A percentile compares a stretch with the other conserved stretches of the same genome.
These are phyloP conservation scores for Arothron firmamentum DNA, from an alignment of 2,113 vertebrate species.

Conservation along the genomic window DNA sequence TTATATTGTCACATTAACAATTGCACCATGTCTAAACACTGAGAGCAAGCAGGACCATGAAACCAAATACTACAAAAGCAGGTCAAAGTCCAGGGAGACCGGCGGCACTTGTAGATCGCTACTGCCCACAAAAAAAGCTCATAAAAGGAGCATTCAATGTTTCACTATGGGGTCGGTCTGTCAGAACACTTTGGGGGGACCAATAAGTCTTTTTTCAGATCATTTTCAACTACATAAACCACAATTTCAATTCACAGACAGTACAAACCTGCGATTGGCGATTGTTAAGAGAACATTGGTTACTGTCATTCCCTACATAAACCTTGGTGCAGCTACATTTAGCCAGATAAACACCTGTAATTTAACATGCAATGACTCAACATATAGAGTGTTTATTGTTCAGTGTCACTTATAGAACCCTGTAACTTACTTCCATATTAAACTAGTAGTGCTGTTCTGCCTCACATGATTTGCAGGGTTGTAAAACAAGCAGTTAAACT, in stretches of 20 bases:
- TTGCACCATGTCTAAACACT: constrained; percentile 21
- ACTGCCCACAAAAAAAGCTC: constrained; percentile 38
- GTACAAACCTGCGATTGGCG: too few species aligned
- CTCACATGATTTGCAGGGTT: constrained; percentile 43
- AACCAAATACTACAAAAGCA: constrained; percentile 26
- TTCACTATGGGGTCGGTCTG: constrained; percentile 41
- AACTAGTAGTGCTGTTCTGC: constrained; percentile 21
- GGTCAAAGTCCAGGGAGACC: constrained; percentile 54
- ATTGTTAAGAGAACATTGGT: too few species aligned
- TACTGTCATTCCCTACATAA: too few species aligned
- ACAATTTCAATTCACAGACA: too few species aligned
- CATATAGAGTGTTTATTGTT: too few species aligned
- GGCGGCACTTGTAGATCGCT: constrained; percentile 18
- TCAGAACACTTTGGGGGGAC: constrained; percentile 43
- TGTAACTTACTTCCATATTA: constrained; percentile 3
- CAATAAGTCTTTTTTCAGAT: neutral
- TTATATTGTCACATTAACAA: constrained; percentile 6
- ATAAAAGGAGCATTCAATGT: constrained; percentile 24
- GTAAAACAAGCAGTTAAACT: constrained; percentile 63
- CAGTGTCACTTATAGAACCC: too few species aligned
- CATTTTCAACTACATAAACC: too few species aligned
- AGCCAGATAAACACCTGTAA: too few species aligned
- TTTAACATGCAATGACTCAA: too few species aligned
- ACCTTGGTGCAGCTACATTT: too few species aligned
- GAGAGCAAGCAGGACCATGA: constrained; percentile 25